Base-by-base conservation (phyloP, 2,888 invertebrate species). In the Heliconius hortense region DNA sequence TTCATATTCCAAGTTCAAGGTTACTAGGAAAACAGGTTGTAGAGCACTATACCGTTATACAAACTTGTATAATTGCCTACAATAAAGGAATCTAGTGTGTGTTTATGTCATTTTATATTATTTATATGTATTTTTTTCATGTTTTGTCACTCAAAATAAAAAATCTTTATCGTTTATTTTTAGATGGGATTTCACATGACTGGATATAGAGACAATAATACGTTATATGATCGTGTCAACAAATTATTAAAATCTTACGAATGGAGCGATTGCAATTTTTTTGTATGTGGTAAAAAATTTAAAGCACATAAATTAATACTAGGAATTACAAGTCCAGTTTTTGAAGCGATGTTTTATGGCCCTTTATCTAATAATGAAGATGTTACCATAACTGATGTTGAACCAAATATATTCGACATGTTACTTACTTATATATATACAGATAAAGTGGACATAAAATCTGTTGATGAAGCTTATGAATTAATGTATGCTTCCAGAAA, bases 331-430 rank as follows among this genome's bases (percentile, higher is more conserved):
- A 96, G 96, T 84, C 96, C 96, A 11, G 96, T 96, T 56, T 96
- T 96, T 89, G 95, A 96, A 87, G 95, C 95, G 39, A 95, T 96
- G 95, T 94, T 96, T 79, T 96, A 94, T 87, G 96, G 96, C 1
- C 94, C 95, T 21, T 82, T 96, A 82, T 94, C 95, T 56, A 89
- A 90, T 76, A 85, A 89, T 79, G 86, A 89, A 70, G 90, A 92
- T 79, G 94, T 95, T 77, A 84, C 87, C 70, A 92, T 96, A 76
- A 92, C 94, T 76, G 96, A 96, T 83, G 95, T 96, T 77, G 94
- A 95, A 81, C 94, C 95, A 39, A 92, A 94, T 73, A 94, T 95
- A 80, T 96, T 96, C 87, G 94, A 95, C 83, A 90, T 95, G 77
- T 87, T 96, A 80, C 87, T 96, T 1, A 94, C 95, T 82, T 96